phyloP scores from a whole-genome alignment of 1,140 invertebrate genomes.

The Orius insidiosus region DNA sequence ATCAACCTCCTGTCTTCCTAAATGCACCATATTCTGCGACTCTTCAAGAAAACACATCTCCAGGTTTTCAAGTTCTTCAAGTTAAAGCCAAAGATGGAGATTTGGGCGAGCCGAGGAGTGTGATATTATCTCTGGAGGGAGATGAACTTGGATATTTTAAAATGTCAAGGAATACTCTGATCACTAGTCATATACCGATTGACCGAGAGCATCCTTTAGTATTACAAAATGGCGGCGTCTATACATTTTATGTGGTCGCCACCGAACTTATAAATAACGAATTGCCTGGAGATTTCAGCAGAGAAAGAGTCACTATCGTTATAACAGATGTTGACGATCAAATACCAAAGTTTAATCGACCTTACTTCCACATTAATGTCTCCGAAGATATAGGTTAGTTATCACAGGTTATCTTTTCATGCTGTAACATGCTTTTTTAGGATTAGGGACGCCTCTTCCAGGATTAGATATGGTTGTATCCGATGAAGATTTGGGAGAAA shows the following conservation, averaged over 20 bases:
- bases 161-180: conserved; percentile 28
- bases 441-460: conserved; percentile 27
- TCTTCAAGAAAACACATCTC: conserved; percentile 49
- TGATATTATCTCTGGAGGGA: conserved; percentile 46
- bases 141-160: conserved; percentile 50
- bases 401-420: not conserved
- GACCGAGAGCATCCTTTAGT: conserved; percentile 56
- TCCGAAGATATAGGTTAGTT: conserved; percentile 55
- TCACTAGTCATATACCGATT: conserved; percentile 43
- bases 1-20: conserved; percentile 60
- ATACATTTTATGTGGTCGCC: conserved; percentile 52
- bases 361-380: conserved; percentile 47
- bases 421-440: conserved; percentile 19
- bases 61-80: conserved; percentile 38
- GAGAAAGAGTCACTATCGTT: conserved; percentile 54
- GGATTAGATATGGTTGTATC: conserved; percentile 57
- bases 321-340: conserved; percentile 74
- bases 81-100: conserved; percentile 60
- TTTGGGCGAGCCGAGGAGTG: conserved; percentile 44
- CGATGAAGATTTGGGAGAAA: conserved; percentile 56
- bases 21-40: conserved; percentile 61
- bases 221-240: conserved; percentile 58
- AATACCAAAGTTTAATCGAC: conserved; percentile 52
- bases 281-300: conserved; percentile 44
- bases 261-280: conserved; percentile 56